Base-by-base conservation (phyloP, 2,888 invertebrate genomes). In the Mesopsocus fuscifrons region DNA sequence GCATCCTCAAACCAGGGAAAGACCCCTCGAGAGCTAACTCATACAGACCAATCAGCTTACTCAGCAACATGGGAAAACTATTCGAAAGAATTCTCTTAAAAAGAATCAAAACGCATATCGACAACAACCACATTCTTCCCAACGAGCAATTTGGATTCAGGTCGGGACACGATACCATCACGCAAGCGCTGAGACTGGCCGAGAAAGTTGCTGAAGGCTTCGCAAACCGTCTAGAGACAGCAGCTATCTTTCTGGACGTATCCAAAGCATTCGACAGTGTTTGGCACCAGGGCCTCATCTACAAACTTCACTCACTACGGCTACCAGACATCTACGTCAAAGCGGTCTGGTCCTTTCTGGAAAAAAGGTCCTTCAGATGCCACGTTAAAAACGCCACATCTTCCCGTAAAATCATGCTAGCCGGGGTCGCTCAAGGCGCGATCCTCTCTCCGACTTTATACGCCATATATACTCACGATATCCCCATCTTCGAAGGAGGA, bases 221-320 rank as follows among this genome's bases (percentile, higher is more conserved):
- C n/a, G 50, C 52, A 26, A 43, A 44, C 3, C 48, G 48, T 20
- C 43, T 52, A 38, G 45, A 46, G 3, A 54, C 53, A 3, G 53
- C 50, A 5, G 49, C 54, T 16, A 45, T 54, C 1, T 46, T 55
- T 6, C 45, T 59, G 1, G 57, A 59, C 41, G 46, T 57, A 2
- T 50, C 52, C 33, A 53, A 54, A 44, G 57, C 55, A 1, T 57
- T 59, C 44, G 53, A 58, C 46, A 49, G 50, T 11, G 54, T 59
- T 2, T 57, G 56, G 54, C 55, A 56, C 33, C 42, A 51, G 2
- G 55, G 52, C 3, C 49, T 56, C 1, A 18, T 53, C 5, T 46
- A 42, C 38, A 56, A 55, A 47, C 44, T 56, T 13, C 15, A 18
- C 18, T 3, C 4, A 15, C 9, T 17, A 38, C n/a, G 40, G 9